Evolutionary conservation across 1,140 invertebrate genomes (phyloP).

Genomic region (Gonatopus flavifemur): DNA sequence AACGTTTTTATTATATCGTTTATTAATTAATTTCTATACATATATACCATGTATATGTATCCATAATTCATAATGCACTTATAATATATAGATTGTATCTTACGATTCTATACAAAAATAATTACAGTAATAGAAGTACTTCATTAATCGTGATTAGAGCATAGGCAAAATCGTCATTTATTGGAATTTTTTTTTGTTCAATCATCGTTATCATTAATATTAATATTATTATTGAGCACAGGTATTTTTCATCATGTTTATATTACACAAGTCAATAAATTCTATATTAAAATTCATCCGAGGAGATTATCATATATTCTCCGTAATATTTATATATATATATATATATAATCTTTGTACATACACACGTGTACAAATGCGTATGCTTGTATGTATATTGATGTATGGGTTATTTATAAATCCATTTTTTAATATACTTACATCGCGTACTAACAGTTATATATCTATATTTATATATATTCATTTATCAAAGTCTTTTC

Average conservation of each 20-base stretch:
- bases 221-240: constrained; percentile 46
- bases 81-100: constrained; percentile 15
- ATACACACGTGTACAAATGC: constrained; percentile 33
- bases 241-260: constrained; percentile 37
- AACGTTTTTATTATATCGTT: too few species aligned
- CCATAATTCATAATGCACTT: constrained; percentile 11
- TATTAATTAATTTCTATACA: too few species aligned
- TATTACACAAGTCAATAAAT: constrained; percentile 42
- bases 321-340: too few species aligned
- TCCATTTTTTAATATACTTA: constrained; percentile 33
- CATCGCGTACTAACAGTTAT: constrained; percentile 35
- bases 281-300: constrained; percentile 39
- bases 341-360: constrained; percentile 32
- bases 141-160: constrained; percentile 38
- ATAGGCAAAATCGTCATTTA: constrained; percentile 46
- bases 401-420: constrained; percentile 33
- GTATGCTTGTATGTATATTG: constrained; percentile 31
- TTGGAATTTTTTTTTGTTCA: too few species aligned
- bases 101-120: constrained; percentile 28
- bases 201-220: too few species aligned
- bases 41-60: too few species aligned
- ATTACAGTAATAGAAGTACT: constrained; percentile 32
- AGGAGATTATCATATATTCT: constrained; percentile 40
- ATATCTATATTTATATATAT: too few species aligned
- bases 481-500: constrained; percentile 40